Conservation (phyloP, 2,113 vertebrate genomes). For the Saguinus midas region DNA sequence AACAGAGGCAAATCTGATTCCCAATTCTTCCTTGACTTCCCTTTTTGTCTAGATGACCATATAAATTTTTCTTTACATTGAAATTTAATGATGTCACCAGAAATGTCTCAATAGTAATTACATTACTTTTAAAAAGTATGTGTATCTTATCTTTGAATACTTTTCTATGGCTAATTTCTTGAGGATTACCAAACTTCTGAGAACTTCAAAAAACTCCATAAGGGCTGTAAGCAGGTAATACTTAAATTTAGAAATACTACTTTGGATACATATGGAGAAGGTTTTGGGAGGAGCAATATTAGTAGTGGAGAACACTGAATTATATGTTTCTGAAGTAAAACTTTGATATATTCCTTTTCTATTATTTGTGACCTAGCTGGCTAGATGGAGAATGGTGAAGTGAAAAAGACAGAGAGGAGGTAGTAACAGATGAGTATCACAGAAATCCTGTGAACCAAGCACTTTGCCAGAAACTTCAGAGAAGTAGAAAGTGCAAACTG, state of each 20-base stretch:
- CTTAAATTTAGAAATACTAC: background rate
- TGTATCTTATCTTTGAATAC: background rate
- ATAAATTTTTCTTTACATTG: background rate
- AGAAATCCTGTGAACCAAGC: background rate
- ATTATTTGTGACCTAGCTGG: background rate
- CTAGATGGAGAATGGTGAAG: background rate
- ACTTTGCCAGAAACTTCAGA: background rate
- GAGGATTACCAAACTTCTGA: background rate
- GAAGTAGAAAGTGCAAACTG: background rate
- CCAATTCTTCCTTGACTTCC: background rate
- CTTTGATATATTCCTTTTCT: background rate
- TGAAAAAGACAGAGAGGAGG: background rate
- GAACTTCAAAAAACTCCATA: background rate
- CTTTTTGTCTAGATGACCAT: background rate
- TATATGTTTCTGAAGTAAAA: background rate
- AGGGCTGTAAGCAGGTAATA: background rate
- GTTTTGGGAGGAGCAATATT: background rate
- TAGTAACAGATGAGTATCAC: background rate
- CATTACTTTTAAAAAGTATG: background rate
- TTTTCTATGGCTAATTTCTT: background rate
- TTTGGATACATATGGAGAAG: too few relatives aligned
- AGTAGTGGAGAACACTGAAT: background rate
- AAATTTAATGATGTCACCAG: background rate
- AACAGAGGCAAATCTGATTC: background rate
- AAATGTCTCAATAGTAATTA: background rate